Conservation (phyloP, 2,888 invertebrate genomes). For the Philopedon plagiatum region DNA sequence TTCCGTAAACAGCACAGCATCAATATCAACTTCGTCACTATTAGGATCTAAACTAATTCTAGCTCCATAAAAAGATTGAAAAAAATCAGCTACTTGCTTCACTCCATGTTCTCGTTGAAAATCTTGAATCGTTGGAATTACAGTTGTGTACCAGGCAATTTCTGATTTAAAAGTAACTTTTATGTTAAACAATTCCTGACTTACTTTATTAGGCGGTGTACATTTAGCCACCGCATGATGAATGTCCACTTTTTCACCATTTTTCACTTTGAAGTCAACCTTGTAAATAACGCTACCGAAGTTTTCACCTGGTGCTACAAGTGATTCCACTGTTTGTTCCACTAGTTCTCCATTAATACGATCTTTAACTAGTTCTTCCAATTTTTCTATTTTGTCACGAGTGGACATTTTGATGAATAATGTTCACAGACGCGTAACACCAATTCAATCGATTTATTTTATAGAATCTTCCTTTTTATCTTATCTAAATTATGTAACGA, state of each 20-base stretch:
- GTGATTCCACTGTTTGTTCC: conserved; percentile 20
- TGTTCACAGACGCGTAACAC: not conserved
- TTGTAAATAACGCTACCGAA: conserved; percentile 38
- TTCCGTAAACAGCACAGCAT: conserved; percentile 71
- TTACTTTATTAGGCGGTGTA: conserved; percentile 35
- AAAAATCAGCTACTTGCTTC: conserved; percentile 64
- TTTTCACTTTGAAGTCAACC: conserved; percentile 33
- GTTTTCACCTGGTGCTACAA: conserved; percentile 36
- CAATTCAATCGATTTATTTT: too few relatives aligned
- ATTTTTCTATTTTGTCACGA: conserved; percentile 28
- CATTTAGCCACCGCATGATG: conserved; percentile 48
- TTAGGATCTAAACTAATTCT: conserved; percentile 53
- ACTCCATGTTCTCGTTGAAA: conserved; percentile 68
- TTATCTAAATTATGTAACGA: too few relatives aligned
- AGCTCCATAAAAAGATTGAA: conserved; percentile 59
- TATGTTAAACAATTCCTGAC: conserved; percentile 69
- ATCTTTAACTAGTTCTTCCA: conserved; percentile 37
- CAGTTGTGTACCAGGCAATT: conserved; percentile 70
- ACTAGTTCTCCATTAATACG: conserved; percentile 34
- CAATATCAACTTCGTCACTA: conserved; percentile 66
- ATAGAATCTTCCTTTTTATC: too few relatives aligned
- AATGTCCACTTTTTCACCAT: conserved; percentile 15
- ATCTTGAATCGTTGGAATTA: conserved; percentile 68
- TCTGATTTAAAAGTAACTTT: conserved; percentile 71
- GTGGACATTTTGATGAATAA: conserved; percentile 1